These are phyloP conservation scores for Lerema accius DNA, from an alignment of 1,140 invertebrate species.

Conservation along the genomic window DNA sequence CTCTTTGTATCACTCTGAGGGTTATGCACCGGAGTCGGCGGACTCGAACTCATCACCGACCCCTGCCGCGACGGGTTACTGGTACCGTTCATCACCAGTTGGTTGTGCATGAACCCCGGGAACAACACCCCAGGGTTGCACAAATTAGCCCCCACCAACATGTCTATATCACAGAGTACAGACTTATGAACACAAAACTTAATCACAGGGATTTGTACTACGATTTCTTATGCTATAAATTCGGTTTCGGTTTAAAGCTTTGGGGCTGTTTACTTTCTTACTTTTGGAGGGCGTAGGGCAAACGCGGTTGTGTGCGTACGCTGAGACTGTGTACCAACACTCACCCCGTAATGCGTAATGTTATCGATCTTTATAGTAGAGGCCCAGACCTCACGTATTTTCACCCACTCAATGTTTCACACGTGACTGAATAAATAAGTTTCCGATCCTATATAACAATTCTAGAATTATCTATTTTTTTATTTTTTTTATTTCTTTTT, in stretches of 20 bases:
- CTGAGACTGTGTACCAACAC: conserved; percentile 61
- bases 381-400: conserved; percentile 53
- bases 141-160: conserved; percentile 69
- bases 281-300: conserved; percentile 62
- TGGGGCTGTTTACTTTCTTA: conserved; percentile 71
- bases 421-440: conserved; percentile 53
- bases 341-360: conserved; percentile 76
- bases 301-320: conserved; percentile 57
- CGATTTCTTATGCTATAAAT: conserved; percentile 74
- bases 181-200: conserved; percentile 49
- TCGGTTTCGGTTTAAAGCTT: conserved; percentile 79
- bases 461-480: conserved; percentile 38
- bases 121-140: conserved; percentile 64
- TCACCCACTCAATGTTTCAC: conserved; percentile 54
- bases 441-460: conserved; percentile 25
- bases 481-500: conserved; percentile 43
- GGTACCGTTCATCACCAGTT: conserved; percentile 34
- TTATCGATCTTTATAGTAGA: conserved; percentile 79
- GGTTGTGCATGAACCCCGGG: conserved; percentile 59
- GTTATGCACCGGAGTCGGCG: conserved; percentile 65
- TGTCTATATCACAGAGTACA: conserved; percentile 56
- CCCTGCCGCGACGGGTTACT: conserved; percentile 36
- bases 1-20: conserved; percentile 41
- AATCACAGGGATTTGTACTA: conserved; percentile 78
- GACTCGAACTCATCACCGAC: conserved; percentile 49